These are phyloP conservation scores for Ferrisia virgata DNA, from an alignment of 2,888 invertebrate genomes.

Conservation along the genomic window DNA sequence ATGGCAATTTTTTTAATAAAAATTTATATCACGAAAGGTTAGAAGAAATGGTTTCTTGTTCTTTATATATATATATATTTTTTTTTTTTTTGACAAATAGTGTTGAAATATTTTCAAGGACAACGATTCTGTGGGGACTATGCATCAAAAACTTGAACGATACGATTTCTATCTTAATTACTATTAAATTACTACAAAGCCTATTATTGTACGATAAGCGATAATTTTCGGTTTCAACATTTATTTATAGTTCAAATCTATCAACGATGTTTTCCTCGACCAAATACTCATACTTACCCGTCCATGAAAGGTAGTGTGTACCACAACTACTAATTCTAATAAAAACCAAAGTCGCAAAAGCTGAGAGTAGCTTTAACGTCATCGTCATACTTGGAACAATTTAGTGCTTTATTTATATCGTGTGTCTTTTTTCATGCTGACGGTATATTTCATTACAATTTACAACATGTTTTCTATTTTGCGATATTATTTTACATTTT, in stretches of 20 bases:
- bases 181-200: background rate
- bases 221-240: background rate
- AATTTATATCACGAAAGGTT: background rate
- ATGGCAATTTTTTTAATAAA: background rate
- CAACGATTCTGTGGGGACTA: background rate
- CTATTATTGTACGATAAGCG: background rate
- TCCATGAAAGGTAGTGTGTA: no score
- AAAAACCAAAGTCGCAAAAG: background rate
- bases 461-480: background rate
- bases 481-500: background rate
- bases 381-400: no score
- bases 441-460: background rate
- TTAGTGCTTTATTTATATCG: background rate
- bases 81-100: background rate
- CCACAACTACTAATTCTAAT: no score
- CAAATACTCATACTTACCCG: background rate
- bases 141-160: background rate
- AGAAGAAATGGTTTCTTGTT: background rate
- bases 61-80: background rate
- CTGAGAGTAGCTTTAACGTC: no score
- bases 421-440: background rate
- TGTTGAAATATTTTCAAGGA: background rate
- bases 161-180: constrained; percentile 3
- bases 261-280: background rate
- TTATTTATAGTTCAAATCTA: background rate